phyloP scores from a whole-genome alignment of 2,797 vertebrate genomes.

The Pangasius larnaudii region DNA sequence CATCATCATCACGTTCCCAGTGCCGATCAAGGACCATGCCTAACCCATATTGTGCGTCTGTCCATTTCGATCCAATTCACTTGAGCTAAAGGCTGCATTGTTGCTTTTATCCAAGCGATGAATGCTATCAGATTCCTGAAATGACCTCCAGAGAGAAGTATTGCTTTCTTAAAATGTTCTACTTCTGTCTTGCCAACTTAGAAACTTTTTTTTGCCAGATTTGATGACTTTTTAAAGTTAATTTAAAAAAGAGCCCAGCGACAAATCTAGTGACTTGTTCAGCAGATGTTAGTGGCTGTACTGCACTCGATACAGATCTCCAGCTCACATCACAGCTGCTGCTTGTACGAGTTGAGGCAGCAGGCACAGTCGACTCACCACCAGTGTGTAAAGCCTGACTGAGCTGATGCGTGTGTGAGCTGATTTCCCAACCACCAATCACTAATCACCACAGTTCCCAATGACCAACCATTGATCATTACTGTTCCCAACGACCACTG shows the following conservation, averaged over 20 bases:
- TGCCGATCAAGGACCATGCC: background rate
- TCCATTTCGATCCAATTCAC: slow-evolving; percentile 1
- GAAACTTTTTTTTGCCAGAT: background rate
- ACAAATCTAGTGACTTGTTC: background rate
- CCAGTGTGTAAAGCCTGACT: background rate
- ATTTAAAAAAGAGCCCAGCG: background rate
- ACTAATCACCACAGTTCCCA: background rate
- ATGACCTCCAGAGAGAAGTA: background rate
- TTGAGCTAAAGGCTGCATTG: background rate
- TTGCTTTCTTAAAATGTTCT: background rate
- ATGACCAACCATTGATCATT: background rate
- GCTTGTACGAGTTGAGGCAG: background rate
- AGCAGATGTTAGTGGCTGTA: background rate
- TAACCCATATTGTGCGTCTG: background rate
- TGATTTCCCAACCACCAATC: background rate
- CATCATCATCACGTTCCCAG: background rate
- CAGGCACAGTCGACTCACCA: background rate
- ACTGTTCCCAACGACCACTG: background rate
- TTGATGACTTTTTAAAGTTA: background rate
- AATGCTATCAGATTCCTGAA: background rate
- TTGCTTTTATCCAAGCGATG: background rate
- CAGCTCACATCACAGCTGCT: background rate
- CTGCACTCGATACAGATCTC: background rate
- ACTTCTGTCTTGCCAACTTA: background rate
- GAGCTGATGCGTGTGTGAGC: background rate